Percentiles rank a stretch among this genome's conserved stretches.
These are phyloP conservation scores for Drosophila suzukii DNA, from an alignment of 1,140 invertebrate genomes.

Conservation along the genomic window DNA sequence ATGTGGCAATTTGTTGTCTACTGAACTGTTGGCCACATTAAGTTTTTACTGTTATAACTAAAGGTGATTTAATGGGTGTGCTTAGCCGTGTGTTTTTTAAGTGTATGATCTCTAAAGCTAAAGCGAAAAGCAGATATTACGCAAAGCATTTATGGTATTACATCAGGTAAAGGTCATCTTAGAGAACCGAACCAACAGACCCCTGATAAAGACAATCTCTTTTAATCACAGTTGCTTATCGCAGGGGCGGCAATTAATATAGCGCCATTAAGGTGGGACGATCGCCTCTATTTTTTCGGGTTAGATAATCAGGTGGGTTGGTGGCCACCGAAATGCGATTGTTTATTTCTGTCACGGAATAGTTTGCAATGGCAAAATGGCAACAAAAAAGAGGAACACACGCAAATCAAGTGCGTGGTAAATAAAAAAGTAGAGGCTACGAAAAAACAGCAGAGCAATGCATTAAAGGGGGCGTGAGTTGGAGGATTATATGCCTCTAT, in stretches of 20 bases:
- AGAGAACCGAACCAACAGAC: not conserved
- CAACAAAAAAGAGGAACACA: slow-evolving; percentile 16
- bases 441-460: slow-evolving; percentile 20
- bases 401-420: slow-evolving; percentile 42
- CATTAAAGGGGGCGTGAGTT: slow-evolving; percentile 8
- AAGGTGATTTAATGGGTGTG: slow-evolving; percentile 4
- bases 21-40: slow-evolving; percentile 53
- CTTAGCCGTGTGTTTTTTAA: not conserved
- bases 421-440: slow-evolving; percentile 4
- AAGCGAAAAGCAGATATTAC: slow-evolving; percentile 20
- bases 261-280: slow-evolving; percentile 25
- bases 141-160: slow-evolving; percentile 26
- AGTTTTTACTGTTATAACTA: slow-evolving; percentile 74
- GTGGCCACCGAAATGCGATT: slow-evolving; percentile 15
- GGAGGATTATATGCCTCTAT: not conserved
- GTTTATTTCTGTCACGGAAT: slow-evolving; percentile 51
- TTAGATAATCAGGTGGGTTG: slow-evolving; percentile 36
- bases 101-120: not conserved
- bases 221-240: slow-evolving; percentile 47
- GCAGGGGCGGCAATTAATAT: slow-evolving; percentile 29
- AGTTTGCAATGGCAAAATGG: slow-evolving; percentile 39
- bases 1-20: slow-evolving; percentile 34
- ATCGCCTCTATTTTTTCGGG: slow-evolving; percentile 15
- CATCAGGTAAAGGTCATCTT: slow-evolving; percentile 11
- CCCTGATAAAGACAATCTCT: slow-evolving; percentile 20